Conservation (phyloP, 1,140 invertebrate species). For the Anastrepha obliqua region DNA sequence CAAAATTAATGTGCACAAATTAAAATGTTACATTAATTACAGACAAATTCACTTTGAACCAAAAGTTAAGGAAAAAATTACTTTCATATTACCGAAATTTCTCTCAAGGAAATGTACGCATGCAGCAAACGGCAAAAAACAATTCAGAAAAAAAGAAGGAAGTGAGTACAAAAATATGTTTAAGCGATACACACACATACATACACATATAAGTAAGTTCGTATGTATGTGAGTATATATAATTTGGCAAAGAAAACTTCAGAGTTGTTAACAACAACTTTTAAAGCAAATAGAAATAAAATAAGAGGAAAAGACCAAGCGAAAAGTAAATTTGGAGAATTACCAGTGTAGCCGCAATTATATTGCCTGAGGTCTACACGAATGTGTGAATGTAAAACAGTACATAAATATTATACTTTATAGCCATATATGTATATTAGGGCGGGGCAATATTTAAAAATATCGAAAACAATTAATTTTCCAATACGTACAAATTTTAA, state of each 20-base stretch:
- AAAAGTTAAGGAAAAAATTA: neutral
- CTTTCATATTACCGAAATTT: neutral
- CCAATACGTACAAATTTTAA: too few relatives aligned
- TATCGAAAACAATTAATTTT: too few relatives aligned
- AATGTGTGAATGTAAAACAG: too few relatives aligned
- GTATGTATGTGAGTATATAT: neutral
- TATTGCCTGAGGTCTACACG: neutral
- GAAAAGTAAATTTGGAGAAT: neutral
- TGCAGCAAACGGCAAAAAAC: neutral
- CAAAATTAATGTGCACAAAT: constrained; percentile 13
- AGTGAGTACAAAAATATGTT: neutral
- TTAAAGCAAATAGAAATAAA: constrained; percentile 1
- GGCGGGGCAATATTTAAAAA: too few relatives aligned
- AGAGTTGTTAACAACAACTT: neutral
- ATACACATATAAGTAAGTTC: neutral
- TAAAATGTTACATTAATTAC: constrained; percentile 30
- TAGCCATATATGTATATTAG: too few relatives aligned
- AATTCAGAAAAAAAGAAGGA: neutral
- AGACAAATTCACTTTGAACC: neutral
- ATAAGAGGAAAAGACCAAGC: neutral
- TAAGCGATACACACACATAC: neutral
- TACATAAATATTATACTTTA: too few relatives aligned
- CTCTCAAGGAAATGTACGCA: neutral
- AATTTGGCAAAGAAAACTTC: constrained; percentile 13
- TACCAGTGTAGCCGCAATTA: neutral